These are phyloP conservation scores for Psittacula echo DNA, from an alignment of 2,797 vertebrate species.

Conservation along the genomic window DNA sequence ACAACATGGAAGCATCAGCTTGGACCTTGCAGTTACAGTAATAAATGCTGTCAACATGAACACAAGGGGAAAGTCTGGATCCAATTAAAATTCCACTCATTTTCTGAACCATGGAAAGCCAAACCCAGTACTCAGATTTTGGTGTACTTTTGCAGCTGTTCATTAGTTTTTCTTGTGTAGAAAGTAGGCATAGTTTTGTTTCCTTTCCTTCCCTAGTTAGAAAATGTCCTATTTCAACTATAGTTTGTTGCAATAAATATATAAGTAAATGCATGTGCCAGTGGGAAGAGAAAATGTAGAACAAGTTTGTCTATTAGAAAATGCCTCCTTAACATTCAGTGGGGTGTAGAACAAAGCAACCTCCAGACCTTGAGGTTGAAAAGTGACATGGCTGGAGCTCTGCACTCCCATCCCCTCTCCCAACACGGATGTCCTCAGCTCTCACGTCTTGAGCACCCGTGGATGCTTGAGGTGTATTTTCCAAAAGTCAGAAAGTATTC, in stretches of 20 bases:
- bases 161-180: constrained; percentile 16
- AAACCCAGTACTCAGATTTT: constrained; percentile 32
- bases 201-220: neutral
- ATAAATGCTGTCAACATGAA: constrained; percentile 58
- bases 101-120: constrained; percentile 45
- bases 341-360: neutral
- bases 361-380: neutral
- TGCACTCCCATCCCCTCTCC: neutral
- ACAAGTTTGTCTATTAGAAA: neutral
- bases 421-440: neutral
- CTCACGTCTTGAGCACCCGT: neutral
- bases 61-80: constrained; percentile 44
- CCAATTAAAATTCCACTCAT: constrained; percentile 68
- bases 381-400: neutral
- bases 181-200: constrained; percentile 24
- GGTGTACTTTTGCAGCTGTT: constrained; percentile 61
- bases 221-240: neutral
- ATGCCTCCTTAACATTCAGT: neutral
- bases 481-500: neutral
- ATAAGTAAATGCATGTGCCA: neutral
- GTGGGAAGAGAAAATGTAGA: neutral
- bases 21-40: constrained; percentile 31
- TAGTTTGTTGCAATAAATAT: neutral
- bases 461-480: neutral
- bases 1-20: neutral